These are phyloP conservation scores for Agonopterix arenella DNA, from an alignment of 2,888 invertebrate species.

Conservation along the genomic window DNA sequence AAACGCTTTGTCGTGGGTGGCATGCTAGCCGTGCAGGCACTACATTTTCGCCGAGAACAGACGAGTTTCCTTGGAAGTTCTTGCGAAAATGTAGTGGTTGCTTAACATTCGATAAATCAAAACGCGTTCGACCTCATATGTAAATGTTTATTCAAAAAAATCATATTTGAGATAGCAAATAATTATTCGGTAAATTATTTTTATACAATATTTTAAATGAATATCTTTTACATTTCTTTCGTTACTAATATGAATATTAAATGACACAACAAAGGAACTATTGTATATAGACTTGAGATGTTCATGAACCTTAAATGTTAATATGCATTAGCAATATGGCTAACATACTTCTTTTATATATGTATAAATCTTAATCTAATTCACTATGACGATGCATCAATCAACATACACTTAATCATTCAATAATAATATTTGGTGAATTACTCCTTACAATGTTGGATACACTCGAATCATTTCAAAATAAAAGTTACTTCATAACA, in stretches of 20 bases:
- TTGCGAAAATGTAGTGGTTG: no score
- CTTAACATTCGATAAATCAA: slow-evolving; percentile 11
- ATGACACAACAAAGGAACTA: slow-evolving; percentile 77
- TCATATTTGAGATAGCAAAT: slow-evolving; percentile 74
- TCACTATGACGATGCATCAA: slow-evolving; percentile 40
- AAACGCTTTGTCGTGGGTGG: no score
- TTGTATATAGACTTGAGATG: slow-evolving; percentile 71
- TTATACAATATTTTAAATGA: slow-evolving; percentile 60
- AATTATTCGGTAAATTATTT: slow-evolving; percentile 66
- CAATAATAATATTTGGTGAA: slow-evolving; percentile 57
- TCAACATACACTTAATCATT: slow-evolving; percentile 34
- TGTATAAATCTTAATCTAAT: slow-evolving; percentile 34
- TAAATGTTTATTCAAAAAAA: slow-evolving; percentile 73
- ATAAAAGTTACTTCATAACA: no score
- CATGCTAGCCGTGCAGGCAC: no score
- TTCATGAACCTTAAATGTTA: slow-evolving; percentile 41
- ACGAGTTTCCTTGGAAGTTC: no score
- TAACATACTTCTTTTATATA: slow-evolving; percentile 39
- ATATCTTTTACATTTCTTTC: slow-evolving; percentile 55
- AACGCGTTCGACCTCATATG: slow-evolving; percentile 38
- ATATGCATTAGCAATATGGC: slow-evolving; percentile 59
- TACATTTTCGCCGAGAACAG: no score
- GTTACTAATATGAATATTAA: slow-evolving; percentile 64
- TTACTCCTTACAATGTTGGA: slow-evolving; percentile 23
- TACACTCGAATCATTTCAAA: no score